Base-by-base conservation (phyloP, 2,113 vertebrate species). In the Heterotilapia buettikoferi region DNA sequence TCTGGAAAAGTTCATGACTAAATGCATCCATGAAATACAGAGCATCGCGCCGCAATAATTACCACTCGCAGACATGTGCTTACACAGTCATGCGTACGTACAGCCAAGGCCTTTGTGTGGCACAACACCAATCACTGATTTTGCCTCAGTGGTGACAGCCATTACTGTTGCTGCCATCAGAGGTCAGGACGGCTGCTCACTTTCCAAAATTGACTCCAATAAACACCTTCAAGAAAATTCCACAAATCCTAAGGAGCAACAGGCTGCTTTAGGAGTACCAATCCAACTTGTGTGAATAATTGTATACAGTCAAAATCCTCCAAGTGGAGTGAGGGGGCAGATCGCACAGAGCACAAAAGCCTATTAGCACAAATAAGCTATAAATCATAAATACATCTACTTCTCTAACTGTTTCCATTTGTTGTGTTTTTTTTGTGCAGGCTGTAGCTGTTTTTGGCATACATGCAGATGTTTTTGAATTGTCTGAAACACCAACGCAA, bases 211-310 rank as follows among this genome's bases (percentile, higher is more conserved):
- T 88, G 91, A 89, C 88, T 94, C 94, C 95, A 96, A 95, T 96
- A 96, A 96, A 96, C 96, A 96, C 93, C 95, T 95, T 90, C 88
- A 90, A 87, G 52, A 95, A 94, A 92, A 93, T 93, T 94, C 92
- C 92, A 89, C 90, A 88, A 89, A 93, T 93, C 92, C 63, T 93
- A 81, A 92, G 73, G 61, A 93, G 85, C 90, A 94, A 80, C 89
- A 92, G 93, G 93, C 85, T 54, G 38, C 73, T 66, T 90, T 92
- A 86, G 18, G 83, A 76, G 53, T 84, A 88, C 90, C 78, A 43
- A 40, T 90, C 86, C 89, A 90, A 91, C 83, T 82, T 82, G 80
- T 87, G 88, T 79, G 76, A 93, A 93, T 87, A 87, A 93, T 90
- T 89, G 87, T 73, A 7, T 18, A 38, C 81, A 80, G 89, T 86